Conservation (phyloP, 2,113 vertebrate species). For the Cyanoliseus patagonus region DNA sequence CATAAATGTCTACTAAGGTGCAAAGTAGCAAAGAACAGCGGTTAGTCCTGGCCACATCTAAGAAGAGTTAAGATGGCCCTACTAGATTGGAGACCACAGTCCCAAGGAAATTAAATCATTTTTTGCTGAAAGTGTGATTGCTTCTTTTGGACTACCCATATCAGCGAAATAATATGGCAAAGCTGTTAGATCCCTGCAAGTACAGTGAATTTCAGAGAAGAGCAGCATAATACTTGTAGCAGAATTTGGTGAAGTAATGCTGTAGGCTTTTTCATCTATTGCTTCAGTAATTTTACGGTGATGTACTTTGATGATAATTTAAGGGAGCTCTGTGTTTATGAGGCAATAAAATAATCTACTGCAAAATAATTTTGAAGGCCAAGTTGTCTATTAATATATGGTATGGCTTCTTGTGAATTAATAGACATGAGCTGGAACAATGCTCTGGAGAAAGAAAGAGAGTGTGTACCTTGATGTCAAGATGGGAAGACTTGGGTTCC, state of each 20-base stretch:
- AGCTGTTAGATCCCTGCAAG: not conserved
- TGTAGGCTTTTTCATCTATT: not conserved
- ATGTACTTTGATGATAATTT: conserved; percentile 15
- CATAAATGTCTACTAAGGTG: not conserved
- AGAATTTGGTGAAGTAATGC: not conserved
- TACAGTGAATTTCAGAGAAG: not conserved
- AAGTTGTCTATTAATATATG: not conserved
- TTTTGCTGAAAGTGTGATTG: not conserved
- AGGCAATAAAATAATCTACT: conserved; percentile 5
- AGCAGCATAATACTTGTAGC: not conserved
- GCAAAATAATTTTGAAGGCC: conserved; percentile 34
- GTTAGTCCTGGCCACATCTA: not conserved
- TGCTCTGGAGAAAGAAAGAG: not conserved
- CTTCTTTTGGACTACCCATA: not conserved
- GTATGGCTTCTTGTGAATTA: not conserved
- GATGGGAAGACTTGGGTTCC: not conserved
- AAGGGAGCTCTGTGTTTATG: conserved; percentile 22
- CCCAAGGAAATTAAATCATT: conserved; percentile 4
- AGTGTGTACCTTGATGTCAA: not conserved
- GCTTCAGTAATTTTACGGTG: conserved; percentile 19
- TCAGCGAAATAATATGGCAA: not conserved
- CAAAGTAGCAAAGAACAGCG: conserved; percentile 6
- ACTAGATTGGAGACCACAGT: not conserved
- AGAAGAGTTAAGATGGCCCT: not conserved
- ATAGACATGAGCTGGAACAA: not conserved